Evolutionary conservation across 2,888 invertebrate genomes (phyloP).

Genomic region (Caenorhabditis sp.): DNA sequence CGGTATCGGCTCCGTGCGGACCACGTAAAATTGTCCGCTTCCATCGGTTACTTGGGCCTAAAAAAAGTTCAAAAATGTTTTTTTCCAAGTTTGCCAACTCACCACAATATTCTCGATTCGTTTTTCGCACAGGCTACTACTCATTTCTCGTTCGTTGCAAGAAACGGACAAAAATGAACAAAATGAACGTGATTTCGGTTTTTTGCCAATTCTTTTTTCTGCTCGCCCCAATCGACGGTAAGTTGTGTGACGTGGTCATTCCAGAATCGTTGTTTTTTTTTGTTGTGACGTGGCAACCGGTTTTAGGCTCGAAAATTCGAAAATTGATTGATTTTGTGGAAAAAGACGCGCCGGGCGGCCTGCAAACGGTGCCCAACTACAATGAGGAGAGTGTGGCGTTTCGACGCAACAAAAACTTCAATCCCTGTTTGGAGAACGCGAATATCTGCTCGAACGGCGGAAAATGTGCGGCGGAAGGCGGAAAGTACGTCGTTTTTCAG

Average conservation of each 20-base stretch:
- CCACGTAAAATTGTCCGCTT: conserved; percentile 35
- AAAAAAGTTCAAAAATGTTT: conserved; percentile 1
- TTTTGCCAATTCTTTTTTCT: neutral
- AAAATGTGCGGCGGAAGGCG: conserved; percentile 47
- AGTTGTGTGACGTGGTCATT: too few relatives aligned
- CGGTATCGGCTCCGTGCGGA: conserved; percentile 42
- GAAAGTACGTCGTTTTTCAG: conserved; percentile 36
- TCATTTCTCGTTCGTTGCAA: neutral
- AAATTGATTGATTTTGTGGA: conserved; percentile 52
- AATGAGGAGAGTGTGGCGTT: conserved; percentile 46
- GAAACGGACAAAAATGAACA: neutral
- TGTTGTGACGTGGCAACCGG: neutral
- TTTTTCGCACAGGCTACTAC: conserved; percentile 5
- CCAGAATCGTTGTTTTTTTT: neutral
- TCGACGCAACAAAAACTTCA: conserved; percentile 48
- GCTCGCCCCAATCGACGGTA: neutral
- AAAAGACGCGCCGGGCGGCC: conserved; percentile 35
- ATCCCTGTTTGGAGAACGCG: conserved; percentile 58
- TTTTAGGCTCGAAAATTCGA: conserved; percentile 38
- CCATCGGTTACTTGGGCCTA: conserved; percentile 32
- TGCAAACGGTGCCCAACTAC: conserved; percentile 38
- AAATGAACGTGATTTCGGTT: conserved; percentile 31
- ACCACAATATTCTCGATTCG: conserved; percentile 32
- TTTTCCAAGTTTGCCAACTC: conserved; percentile 8
- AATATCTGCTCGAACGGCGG: conserved; percentile 58